These are phyloP conservation scores for Pseudomugil gertrudae DNA, from an alignment of 2,797 vertebrate species.

Conservation along the genomic window DNA sequence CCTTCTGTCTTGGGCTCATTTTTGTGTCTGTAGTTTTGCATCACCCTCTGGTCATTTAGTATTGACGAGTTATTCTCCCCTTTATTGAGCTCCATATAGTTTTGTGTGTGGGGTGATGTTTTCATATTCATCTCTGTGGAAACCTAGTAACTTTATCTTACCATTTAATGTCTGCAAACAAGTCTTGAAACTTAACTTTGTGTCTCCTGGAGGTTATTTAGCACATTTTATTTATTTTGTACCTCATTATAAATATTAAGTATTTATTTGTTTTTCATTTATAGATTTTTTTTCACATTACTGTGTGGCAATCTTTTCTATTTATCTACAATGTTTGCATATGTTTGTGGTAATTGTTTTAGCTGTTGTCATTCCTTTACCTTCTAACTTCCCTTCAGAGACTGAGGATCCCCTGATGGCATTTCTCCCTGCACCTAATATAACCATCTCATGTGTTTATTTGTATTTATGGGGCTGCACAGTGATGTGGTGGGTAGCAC, in stretches of 20 bases:
- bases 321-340: neutral
- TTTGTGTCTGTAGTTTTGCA: no score
- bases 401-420: neutral
- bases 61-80: neutral
- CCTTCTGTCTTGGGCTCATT: neutral
- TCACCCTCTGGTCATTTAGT: neutral
- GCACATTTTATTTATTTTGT: neutral
- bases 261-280: neutral
- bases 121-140: neutral
- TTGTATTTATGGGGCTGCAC: no score
- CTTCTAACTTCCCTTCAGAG: neutral
- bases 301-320: neutral
- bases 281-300: neutral
- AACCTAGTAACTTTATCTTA: neutral
- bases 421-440: neutral
- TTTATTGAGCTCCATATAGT: neutral
- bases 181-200: neutral
- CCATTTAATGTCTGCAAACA: neutral
- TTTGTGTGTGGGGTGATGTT: no score
- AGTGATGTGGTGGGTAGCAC: no score
- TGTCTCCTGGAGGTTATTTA: neutral
- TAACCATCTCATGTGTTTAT: neutral
- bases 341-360: neutral
- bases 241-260: neutral
- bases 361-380: neutral